phyloP scores from a whole-genome alignment of 30 jellyfish, hydroid and myxozoan species.

The Hydractinia symbiolongicarpus region DNA sequence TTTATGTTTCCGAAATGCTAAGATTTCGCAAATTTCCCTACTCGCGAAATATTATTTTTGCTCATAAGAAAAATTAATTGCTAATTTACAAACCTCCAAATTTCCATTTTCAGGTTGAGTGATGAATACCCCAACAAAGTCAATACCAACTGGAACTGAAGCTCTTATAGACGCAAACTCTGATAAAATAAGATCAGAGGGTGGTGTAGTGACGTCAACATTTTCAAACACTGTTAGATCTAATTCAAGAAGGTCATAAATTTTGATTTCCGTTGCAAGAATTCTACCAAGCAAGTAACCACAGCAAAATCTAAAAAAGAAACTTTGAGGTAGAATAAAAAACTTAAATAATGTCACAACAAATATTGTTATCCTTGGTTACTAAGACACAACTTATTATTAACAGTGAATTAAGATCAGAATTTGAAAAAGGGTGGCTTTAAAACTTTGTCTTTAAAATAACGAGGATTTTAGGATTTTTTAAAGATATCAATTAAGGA shows the following conservation, averaged over 20 bases:
- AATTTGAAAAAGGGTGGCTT: too few species aligned
- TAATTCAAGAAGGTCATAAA: constrained; percentile 29
- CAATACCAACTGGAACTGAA: constrained; percentile 40
- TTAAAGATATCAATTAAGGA: too few species aligned
- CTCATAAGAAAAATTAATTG: too few species aligned
- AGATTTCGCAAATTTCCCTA: too few species aligned
- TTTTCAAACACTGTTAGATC: constrained; percentile 29
- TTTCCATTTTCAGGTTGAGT: constrained; percentile 40
- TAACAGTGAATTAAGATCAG: too few species aligned
- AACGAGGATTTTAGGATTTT: too few species aligned
- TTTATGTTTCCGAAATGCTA: too few species aligned
- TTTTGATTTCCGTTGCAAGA: constrained; percentile 3
- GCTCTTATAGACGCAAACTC: constrained; percentile 38
- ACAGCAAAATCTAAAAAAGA: constrained; percentile 28
- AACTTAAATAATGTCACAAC: neutral
- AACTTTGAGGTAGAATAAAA: neutral
- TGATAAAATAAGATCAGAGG: constrained; percentile 16
- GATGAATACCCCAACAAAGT: constrained; percentile 38
- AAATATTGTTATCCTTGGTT: too few species aligned
- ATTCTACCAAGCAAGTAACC: constrained; percentile 24
- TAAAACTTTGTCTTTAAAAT: too few species aligned
- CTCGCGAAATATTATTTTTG: too few species aligned
- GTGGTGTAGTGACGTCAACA: constrained; percentile 8
- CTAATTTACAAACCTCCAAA: constrained; percentile 14
- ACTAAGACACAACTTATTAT: too few species aligned